These are phyloP conservation scores for Apteryx mantelli DNA, from an alignment of 2,113 vertebrate genomes.

Conservation along the genomic window DNA sequence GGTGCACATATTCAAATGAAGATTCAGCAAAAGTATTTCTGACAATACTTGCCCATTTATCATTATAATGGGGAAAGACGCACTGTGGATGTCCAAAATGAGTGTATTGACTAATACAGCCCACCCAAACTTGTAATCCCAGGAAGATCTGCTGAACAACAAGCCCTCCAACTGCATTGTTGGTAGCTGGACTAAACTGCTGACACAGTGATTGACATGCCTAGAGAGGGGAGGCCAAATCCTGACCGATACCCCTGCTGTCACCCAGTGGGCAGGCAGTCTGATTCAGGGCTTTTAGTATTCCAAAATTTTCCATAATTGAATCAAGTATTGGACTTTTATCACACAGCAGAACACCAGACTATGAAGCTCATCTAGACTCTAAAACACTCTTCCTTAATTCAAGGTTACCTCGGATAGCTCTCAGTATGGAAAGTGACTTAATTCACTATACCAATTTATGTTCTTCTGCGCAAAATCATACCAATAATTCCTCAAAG, in stretches of 20 bases:
- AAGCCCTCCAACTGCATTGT: not conserved
- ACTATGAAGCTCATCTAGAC: not conserved
- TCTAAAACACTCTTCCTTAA: not conserved
- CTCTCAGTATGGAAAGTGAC: not conserved
- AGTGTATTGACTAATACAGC: not conserved
- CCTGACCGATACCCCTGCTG: not conserved
- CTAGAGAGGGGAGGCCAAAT: not conserved
- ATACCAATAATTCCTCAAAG: not conserved
- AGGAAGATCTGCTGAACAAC: fast-evolving
- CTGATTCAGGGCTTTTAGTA: not conserved
- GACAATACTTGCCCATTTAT: not conserved
- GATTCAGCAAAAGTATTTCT: not conserved
- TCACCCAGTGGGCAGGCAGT: not conserved
- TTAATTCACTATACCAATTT: not conserved
- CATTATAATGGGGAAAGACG: fast-evolving
- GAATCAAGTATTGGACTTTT: not conserved
- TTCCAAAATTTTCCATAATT: not conserved
- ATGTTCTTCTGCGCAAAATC: not conserved
- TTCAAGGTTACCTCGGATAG: not conserved
- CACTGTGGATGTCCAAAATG: not conserved
- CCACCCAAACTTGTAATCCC: not conserved
- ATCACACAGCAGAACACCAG: not conserved
- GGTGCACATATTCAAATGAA: not conserved
- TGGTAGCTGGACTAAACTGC: not conserved
- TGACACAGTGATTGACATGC: not conserved